Percentiles rank a stretch among this genome's conserved stretches.
These are phyloP conservation scores for Phymorhynchus buccinoides DNA, from an alignment of 1,140 invertebrate genomes.

Conservation along the genomic window DNA sequence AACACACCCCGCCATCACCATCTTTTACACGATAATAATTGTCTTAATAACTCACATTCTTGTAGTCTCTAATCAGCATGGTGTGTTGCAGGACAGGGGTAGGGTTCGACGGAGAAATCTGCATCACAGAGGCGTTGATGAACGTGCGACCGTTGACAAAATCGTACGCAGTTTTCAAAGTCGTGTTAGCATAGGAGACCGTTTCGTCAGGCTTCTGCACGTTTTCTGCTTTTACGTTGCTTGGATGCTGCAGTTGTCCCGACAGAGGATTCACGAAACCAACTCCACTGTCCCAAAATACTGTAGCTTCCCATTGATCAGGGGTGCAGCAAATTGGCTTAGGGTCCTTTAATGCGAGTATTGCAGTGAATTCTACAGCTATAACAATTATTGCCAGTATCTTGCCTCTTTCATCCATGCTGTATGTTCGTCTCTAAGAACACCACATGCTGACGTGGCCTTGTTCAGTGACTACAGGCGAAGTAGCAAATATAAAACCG, in stretches of 20 bases:
- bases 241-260: no score
- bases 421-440: no score
- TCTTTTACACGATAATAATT: no score
- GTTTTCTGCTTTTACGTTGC: background rate
- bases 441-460: no score
- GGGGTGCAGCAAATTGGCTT: background rate
- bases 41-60: background rate
- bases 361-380: no score
- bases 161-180: background rate
- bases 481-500: no score
- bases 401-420: no score
- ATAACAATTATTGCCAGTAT: no score
- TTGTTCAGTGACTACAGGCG: no score
- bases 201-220: no score
- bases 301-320: background rate
- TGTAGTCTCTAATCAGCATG: conserved; percentile 11
- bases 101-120: background rate
- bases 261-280: background rate
- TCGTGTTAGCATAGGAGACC: background rate
- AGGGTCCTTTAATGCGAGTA: no score
- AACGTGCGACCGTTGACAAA: background rate
- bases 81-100: background rate
- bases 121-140: background rate
- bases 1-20: no score
- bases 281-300: conserved; percentile 13